phyloP scores from a whole-genome alignment of 2,888 invertebrate genomes.

The Hedychridium roseum region DNA sequence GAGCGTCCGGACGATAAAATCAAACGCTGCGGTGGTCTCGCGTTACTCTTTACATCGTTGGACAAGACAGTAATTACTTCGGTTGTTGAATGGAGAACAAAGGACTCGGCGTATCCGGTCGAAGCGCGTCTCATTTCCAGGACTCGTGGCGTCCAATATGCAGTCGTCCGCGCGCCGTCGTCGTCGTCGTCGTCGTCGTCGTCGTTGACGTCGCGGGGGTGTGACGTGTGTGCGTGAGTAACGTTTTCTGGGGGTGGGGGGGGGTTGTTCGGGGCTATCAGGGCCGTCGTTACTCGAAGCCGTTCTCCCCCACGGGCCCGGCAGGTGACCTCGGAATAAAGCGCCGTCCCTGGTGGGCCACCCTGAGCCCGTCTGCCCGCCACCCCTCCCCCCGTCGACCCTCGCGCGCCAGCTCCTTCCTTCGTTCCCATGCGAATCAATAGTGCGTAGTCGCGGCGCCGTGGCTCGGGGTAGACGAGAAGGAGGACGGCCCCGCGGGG shows the following conservation, averaged over 20 bases:
- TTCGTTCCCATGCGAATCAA: constrained; percentile 57
- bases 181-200: not conserved
- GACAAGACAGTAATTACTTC: too few species aligned
- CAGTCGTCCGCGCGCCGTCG: not conserved
- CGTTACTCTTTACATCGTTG: too few species aligned
- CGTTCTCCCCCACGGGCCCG: constrained; percentile 34
- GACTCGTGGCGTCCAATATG: too few species aligned
- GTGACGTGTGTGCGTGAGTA: not conserved
- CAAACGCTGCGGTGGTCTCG: too few species aligned
- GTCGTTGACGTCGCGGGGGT: not conserved
- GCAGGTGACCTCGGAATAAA: constrained; percentile 32
- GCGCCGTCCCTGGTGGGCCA: constrained; percentile 37
- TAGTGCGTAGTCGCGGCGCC: constrained; percentile 59
- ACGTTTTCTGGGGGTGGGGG: not conserved
- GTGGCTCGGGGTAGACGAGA: constrained; percentile 32
- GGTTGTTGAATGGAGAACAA: too few species aligned
- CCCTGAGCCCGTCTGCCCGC: constrained; percentile 31
- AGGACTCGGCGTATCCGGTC: too few species aligned
- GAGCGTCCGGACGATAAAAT: too few species aligned
- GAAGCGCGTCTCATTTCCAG: too few species aligned
- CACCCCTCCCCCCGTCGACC: constrained; percentile 19
- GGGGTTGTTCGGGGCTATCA: constrained; percentile 24
- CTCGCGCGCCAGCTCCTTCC: constrained; percentile 34
- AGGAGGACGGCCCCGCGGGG: not conserved
- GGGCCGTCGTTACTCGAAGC: constrained; percentile 28